phyloP scores from a whole-genome alignment of 2,888 invertebrate species.

The Crocallis elinguaria region DNA sequence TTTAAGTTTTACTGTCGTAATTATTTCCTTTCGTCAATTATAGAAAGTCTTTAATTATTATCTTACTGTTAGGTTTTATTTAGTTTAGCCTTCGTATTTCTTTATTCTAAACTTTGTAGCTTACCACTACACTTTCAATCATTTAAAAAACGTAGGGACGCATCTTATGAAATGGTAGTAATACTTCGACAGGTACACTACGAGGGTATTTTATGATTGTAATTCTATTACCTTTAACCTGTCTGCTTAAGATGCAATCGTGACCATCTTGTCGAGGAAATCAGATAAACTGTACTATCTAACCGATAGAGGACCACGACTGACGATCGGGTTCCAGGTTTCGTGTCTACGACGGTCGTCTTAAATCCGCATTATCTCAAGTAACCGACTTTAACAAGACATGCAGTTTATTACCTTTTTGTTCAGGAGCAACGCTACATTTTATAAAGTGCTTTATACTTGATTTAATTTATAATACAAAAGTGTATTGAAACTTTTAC shows the following conservation, averaged over 20 bases:
- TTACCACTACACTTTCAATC: too few relatives aligned
- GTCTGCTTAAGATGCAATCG: slow-evolving; percentile 2
- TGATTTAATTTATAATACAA: neutral
- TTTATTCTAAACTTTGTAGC: too few relatives aligned
- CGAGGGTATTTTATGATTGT: neutral
- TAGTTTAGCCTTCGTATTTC: too few relatives aligned
- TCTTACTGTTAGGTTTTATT: too few relatives aligned
- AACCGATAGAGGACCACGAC: slow-evolving; percentile 6
- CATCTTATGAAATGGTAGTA: too few relatives aligned
- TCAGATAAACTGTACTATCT: slow-evolving; percentile 16
- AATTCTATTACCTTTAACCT: neutral
- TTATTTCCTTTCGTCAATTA: too few relatives aligned
- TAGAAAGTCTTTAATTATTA: too few relatives aligned
- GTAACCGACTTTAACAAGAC: slow-evolving; percentile 15
- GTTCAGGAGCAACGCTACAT: neutral
- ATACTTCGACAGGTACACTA: too few relatives aligned
- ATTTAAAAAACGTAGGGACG: too few relatives aligned
- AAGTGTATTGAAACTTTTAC: too few relatives aligned
- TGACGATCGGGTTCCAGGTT: slow-evolving; percentile 28
- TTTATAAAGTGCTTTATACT: neutral
- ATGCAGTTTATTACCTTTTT: slow-evolving; percentile 3
- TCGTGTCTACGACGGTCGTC: slow-evolving; percentile 26
- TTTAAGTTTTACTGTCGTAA: too few relatives aligned
- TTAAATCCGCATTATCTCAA: slow-evolving; percentile 19
- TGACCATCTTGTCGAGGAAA: slow-evolving; percentile 12